These are phyloP conservation scores for Ophion ventricosus DNA, from an alignment of 2,888 invertebrate genomes.

Conservation along the genomic window DNA sequence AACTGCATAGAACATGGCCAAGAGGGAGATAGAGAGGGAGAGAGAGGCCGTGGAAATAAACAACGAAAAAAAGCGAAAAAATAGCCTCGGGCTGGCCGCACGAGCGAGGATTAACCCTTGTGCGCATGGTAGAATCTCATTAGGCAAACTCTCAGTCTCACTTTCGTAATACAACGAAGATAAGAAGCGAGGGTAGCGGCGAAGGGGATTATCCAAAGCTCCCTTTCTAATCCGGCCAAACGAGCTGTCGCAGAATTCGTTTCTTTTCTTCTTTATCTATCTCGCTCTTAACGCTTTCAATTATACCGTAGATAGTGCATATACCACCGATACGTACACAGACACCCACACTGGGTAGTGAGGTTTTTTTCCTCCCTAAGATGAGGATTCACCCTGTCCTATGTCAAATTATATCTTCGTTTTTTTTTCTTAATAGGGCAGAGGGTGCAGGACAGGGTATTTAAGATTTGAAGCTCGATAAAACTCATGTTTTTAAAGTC, in stretches of 20 bases:
- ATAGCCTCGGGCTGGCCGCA: constrained; percentile 46
- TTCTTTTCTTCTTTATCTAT: constrained; percentile 37
- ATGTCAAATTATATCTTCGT: background rate
- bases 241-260: constrained; percentile 61
- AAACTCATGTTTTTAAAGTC: too few species aligned
- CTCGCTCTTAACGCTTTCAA: constrained; percentile 53
- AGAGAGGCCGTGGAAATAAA: constrained; percentile 3
- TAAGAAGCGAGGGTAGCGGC: constrained; percentile 62
- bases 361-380: constrained; percentile 1
- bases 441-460: too few species aligned
- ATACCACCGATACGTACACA: constrained; percentile 15
- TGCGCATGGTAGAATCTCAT: constrained; percentile 65
- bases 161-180: constrained; percentile 63
- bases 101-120: constrained; percentile 67
- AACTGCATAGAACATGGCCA: too few species aligned
- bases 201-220: constrained; percentile 65
- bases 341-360: constrained; percentile 7
- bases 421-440: too few species aligned
- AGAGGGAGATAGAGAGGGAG: too few species aligned
- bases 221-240: constrained; percentile 64
- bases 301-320: constrained; percentile 45
- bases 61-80: constrained; percentile 22
- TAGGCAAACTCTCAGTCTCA: constrained; percentile 61
- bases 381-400: background rate
- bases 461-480: too few species aligned